A percentile compares a stretch with the other conserved stretches of the same genome.
These are phyloP conservation scores for Drosophila rubida DNA, from an alignment of 2,888 invertebrate species.

Conservation along the genomic window DNA sequence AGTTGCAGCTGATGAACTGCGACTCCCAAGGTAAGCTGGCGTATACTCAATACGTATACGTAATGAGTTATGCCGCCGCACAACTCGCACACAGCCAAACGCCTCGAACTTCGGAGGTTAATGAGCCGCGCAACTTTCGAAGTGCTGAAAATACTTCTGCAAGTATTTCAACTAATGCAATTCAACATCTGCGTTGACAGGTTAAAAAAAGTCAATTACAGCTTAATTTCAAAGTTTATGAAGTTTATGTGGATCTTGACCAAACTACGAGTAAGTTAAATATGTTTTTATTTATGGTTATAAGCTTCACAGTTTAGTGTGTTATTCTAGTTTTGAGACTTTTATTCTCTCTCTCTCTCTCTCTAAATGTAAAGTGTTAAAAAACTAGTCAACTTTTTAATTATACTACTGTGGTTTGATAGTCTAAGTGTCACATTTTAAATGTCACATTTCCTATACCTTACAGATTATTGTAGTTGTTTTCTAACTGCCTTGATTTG, in stretches of 20 bases:
- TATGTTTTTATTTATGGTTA: too few species aligned
- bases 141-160: neutral
- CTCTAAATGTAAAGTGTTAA: too few species aligned
- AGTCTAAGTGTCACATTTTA: too few species aligned
- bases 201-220: neutral
- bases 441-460: too few species aligned
- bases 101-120: neutral
- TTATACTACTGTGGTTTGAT: too few species aligned
- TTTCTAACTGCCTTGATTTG: too few species aligned
- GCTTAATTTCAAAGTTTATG: neutral
- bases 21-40: neutral
- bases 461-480: too few species aligned
- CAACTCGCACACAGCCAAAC: neutral
- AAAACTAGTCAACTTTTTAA: too few species aligned
- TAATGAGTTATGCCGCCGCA: neutral
- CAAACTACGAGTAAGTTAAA: neutral
- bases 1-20: slow-evolving; percentile 8
- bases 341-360: too few species aligned
- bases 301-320: too few species aligned
- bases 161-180: neutral
- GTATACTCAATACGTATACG: slow-evolving; percentile 3
- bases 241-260: neutral
- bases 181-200: neutral
- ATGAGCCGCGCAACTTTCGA: neutral
- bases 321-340: too few species aligned